Evolutionary conservation across 2,797 vertebrate species (phyloP), one percentile per base, ranked within the genome.

Genomic region (Anguilla anguilla): DNA sequence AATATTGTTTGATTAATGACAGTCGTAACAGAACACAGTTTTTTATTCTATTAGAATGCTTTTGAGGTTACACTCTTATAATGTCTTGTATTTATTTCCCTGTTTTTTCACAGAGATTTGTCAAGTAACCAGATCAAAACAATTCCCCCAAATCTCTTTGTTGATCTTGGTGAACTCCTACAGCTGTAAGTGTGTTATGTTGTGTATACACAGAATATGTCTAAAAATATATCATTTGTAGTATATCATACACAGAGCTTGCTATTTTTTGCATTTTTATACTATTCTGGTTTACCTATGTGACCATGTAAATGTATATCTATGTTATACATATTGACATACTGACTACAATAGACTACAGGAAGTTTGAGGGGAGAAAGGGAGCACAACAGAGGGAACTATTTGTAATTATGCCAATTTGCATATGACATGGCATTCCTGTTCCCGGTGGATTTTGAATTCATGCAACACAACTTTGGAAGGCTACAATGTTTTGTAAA

Each of bases 111-210:
- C 96, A 99, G 98, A 91, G 98, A 99, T 93, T 94, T 99, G 89
- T 98, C 97, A 93, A 97, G 89, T 92, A 99, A 99, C 96, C 96
- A 94, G 93, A 97, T 99, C 92, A 94, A 96, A 94, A 94, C 91
- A 0, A 97, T 99, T 91, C 95, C 97, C 85, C 94, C 94, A 0
- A 92, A 96, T 90, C 91, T 98, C 90, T 98, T 99, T 92, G 95
- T 97, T 89, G 93, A 97, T 91, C 95, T 99, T 84, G 96, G 96
- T 92, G 97, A 98, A 89, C 97, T 99, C 92, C 97, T 98, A 85
- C 98, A 98, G 94, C 94, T 99, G 98, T 99, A 97, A 99, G 98
- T 91, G 81, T 28, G 28, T 3, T 39, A 10, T 64, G 4, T 51
- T 82, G 43, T 35, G 57, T 39, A 51, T 81, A 85, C 10, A 15